These are phyloP conservation scores for Sturnus vulgaris DNA, from an alignment of 2,113 vertebrate genomes.

Conservation along the genomic window DNA sequence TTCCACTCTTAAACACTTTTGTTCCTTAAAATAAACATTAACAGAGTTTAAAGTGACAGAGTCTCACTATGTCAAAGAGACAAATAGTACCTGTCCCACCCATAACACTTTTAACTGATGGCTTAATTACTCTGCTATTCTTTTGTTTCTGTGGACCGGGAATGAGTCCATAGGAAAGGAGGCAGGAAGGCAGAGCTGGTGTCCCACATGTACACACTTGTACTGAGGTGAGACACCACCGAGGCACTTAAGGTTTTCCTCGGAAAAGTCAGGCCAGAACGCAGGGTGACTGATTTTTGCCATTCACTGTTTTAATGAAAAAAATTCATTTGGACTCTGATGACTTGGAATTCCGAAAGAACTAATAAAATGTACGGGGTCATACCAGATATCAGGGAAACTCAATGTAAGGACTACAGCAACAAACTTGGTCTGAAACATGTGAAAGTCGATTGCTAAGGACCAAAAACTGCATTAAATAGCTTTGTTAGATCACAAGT, in stretches of 20 bases:
- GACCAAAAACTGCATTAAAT: background rate
- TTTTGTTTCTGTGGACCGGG: background rate
- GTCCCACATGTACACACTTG: accelerated
- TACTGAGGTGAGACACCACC: background rate
- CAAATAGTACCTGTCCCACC: background rate
- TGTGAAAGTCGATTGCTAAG: background rate
- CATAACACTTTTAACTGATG: background rate
- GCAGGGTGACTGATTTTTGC: background rate
- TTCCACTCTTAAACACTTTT: conserved; percentile 52
- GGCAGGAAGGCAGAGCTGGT: background rate
- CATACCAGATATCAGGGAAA: background rate
- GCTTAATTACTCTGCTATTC: background rate
- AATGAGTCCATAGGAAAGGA: background rate
- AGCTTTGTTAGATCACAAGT: background rate
- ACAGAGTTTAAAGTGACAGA: conserved; percentile 29
- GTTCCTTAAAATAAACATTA: conserved; percentile 67
- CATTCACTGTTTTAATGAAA: background rate
- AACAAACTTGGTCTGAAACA: background rate
- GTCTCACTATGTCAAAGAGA: background rate
- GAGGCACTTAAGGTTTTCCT: background rate
- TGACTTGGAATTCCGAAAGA: background rate
- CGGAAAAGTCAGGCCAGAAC: background rate
- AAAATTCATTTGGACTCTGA: background rate
- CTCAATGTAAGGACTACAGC: background rate
- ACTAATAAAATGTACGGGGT: background rate